Evolutionary conservation across 2,797 vertebrate species (phyloP).

Genomic region (Macroramphosus scolopax): DNA sequence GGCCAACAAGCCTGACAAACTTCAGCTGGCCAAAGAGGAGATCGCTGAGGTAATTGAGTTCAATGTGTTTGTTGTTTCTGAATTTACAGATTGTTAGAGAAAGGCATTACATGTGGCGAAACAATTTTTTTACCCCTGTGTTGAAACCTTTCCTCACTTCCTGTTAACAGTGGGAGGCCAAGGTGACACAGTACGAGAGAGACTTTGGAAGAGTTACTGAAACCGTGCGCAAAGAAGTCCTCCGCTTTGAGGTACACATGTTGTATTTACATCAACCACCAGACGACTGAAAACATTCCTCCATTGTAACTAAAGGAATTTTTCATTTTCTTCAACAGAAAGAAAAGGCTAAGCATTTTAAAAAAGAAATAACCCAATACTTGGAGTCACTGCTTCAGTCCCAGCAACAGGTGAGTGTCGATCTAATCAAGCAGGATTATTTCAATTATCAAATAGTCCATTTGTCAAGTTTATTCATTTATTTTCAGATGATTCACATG

Average conservation of each 20-base stretch:
- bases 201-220: conserved; percentile 94
- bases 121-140: too few species aligned
- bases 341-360: conserved; percentile 93
- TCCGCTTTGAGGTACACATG: conserved; percentile 88
- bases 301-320: background rate
- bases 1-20: conserved; percentile 98
- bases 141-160: background rate
- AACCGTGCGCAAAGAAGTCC: conserved; percentile 91
- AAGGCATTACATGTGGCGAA: too few species aligned
- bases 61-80: too few species aligned
- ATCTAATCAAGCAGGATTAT: background rate
- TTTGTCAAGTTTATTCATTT: too few species aligned
- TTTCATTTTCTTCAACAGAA: conserved; percentile 76
- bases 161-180: conserved; percentile 88
- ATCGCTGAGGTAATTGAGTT: conserved; percentile 83
- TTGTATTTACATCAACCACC: background rate
- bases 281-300: background rate
- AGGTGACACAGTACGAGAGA: conserved; percentile 92
- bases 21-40: conserved; percentile 97
- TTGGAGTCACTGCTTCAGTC: conserved; percentile 88
- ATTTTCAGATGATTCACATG: too few species aligned
- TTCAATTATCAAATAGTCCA: too few species aligned
- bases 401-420: conserved; percentile 89
- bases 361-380: conserved; percentile 88
- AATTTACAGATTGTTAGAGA: too few species aligned